Percentiles rank a stretch among this genome's conserved stretches.
Evolutionary conservation across 2,113 vertebrate genomes (phyloP).

Genomic region (Rousettus leschenaultii): DNA sequence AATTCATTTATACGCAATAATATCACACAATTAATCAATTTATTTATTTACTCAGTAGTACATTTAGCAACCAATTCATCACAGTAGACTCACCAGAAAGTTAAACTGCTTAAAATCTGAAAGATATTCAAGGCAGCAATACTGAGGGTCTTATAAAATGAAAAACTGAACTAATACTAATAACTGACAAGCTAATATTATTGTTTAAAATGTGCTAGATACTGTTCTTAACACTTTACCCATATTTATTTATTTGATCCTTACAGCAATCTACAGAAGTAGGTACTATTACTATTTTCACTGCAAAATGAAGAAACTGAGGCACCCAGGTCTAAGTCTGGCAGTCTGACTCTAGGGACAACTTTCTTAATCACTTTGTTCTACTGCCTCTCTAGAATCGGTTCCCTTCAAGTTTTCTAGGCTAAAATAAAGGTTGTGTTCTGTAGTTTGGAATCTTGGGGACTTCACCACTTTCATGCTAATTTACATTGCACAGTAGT

Average conservation of each 20-base stretch:
- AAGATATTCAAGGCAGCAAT: not conserved
- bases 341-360: not conserved
- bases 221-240: not conserved
- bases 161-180: not conserved
- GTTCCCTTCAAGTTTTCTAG: not conserved
- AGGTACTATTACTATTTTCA: not conserved
- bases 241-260: not conserved
- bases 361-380: not conserved
- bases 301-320: not conserved
- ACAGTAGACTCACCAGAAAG: not conserved
- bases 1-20: not conserved
- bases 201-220: not conserved
- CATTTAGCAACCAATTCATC: slow-evolving; percentile 1
- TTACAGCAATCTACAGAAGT: not conserved
- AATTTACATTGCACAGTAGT: not conserved
- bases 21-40: not conserved
- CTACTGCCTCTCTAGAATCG: not conserved
- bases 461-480: not conserved
- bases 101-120: not conserved
- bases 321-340: not conserved
- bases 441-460: not conserved
- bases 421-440: not conserved
- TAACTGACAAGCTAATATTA: not conserved
- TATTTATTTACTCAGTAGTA: not conserved
- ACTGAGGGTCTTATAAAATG: not conserved